Conservation (phyloP, 2,888 invertebrate genomes). For the Carpatolechia fugitivella region DNA sequence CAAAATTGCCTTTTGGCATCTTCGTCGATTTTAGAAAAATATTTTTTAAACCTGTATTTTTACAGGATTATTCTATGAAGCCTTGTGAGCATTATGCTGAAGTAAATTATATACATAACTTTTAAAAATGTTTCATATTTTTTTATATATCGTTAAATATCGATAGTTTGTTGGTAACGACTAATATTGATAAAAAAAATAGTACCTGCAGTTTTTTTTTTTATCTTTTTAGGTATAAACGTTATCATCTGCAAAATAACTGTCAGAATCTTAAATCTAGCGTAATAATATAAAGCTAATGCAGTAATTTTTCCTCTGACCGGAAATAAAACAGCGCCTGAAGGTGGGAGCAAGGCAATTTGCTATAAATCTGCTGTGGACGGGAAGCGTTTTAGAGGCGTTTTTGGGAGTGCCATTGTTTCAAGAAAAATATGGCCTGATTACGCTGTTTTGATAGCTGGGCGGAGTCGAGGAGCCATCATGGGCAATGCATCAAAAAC, state of each 20-base stretch:
- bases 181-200: no score
- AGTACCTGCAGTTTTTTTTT: no score
- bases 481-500: constrained; percentile 2
- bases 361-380: constrained; percentile 68
- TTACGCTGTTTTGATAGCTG: not conserved
- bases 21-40: constrained; percentile 20
- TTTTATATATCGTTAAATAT: no score
- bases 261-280: no score
- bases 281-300: no score
- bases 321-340: constrained; percentile 63
- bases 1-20: constrained; percentile 41
- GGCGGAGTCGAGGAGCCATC: not conserved
- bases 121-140: no score
- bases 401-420: constrained; percentile 53
- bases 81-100: no score
- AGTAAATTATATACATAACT: no score
- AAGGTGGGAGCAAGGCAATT: constrained; percentile 62
- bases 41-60: not conserved
- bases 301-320: constrained; percentile 16
- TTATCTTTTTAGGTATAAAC: no score
- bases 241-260: no score
- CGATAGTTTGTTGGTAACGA: no score
- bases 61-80: no score
- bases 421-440: constrained; percentile 25
- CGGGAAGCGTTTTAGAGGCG: constrained; percentile 60